These are phyloP conservation scores for Epizoanthus stellaris DNA, from an alignment of 92 coral and sea anemone species.

Conservation along the genomic window DNA sequence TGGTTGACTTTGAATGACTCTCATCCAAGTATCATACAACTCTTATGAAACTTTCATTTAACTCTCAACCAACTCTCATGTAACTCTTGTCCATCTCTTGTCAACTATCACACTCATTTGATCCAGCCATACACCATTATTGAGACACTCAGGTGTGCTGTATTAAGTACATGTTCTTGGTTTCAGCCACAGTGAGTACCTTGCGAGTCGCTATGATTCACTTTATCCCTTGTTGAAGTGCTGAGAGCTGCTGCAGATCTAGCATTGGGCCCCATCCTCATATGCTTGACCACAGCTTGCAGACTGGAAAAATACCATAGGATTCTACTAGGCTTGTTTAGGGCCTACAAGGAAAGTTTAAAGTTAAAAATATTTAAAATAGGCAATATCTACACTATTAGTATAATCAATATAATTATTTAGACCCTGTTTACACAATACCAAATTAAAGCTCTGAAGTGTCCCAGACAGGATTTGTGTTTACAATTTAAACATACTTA, in stretches of 20 bases:
- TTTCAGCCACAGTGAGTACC: constrained; percentile 45
- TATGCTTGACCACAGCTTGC: constrained; percentile 81
- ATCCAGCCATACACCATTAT: not conserved
- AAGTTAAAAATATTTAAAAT: not conserved
- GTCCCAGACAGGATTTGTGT: too few species aligned
- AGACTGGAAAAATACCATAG: constrained; percentile 84
- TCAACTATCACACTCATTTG: too few species aligned
- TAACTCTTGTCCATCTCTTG: too few species aligned
- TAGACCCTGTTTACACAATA: too few species aligned
- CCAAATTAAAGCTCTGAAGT: too few species aligned
- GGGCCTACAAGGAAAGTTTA: constrained; percentile 61
- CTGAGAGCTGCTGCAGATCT: constrained; percentile 73
- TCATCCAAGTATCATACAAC: too few species aligned
- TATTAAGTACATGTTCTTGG: not conserved
- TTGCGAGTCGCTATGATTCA: constrained; percentile 54
- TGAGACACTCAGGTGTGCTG: not conserved
- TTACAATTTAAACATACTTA: too few species aligned
- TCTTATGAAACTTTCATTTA: too few species aligned
- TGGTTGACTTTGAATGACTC: too few species aligned
- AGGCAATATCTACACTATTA: too few species aligned
- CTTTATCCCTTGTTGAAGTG: constrained; percentile 73
- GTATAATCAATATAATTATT: too few species aligned
- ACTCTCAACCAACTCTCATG: too few species aligned
- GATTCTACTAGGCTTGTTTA: constrained; percentile 74
- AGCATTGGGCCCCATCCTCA: constrained; percentile 51